phyloP scores from a whole-genome alignment of 2,113 vertebrate species.

The Trematomus loennbergii region DNA sequence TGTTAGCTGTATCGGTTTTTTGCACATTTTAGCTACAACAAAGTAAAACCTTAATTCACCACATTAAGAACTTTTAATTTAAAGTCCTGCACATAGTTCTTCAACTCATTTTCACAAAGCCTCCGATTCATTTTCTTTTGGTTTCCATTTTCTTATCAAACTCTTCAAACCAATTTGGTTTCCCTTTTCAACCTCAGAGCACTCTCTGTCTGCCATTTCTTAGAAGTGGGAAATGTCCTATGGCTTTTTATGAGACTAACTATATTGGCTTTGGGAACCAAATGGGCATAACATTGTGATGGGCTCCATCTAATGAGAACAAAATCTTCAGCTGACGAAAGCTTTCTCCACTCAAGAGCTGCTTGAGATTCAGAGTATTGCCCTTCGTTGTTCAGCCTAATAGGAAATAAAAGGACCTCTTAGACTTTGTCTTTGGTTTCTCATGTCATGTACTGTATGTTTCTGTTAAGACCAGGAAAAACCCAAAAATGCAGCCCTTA shows the following conservation, averaged over 20 bases:
- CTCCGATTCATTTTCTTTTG: background rate
- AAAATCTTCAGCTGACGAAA: background rate
- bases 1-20: too few relatives aligned
- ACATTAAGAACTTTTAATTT: background rate
- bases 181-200: background rate
- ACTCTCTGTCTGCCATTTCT: background rate
- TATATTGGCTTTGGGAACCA: background rate
- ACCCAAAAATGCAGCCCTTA: background rate
- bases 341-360: background rate
- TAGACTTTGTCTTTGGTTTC: background rate
- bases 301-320: background rate
- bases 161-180: constrained; percentile 8
- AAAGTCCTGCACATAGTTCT: background rate
- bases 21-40: background rate
- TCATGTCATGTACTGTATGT: background rate
- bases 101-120: background rate
- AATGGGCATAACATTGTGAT: background rate
- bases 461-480: background rate
- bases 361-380: background rate
- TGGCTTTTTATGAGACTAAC: background rate
- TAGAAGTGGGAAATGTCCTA: background rate
- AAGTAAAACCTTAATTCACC: background rate
- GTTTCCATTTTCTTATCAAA: background rate
- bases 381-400: background rate
- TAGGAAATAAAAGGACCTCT: background rate